A percentile compares a stretch with the other conserved stretches of the same genome.
Evolutionary conservation across 2,888 invertebrate species (phyloP).

Genomic region (Drosophila melanosoma): DNA sequence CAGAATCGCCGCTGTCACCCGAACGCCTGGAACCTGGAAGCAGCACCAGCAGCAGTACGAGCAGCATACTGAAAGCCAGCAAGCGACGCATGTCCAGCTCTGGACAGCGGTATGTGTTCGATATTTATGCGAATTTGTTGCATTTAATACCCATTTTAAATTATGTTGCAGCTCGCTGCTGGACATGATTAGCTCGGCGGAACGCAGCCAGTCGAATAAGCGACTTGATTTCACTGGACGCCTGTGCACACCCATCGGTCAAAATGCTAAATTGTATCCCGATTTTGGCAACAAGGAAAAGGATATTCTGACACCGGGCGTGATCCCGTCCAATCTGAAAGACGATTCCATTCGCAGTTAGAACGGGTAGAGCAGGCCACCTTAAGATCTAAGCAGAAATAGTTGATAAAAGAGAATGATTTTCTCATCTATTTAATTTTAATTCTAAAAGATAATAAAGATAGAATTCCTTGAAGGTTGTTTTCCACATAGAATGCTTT

Average conservation of each 20-base stretch:
- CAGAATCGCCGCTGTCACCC: slow-evolving; percentile 94
- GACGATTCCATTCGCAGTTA: slow-evolving; percentile 73
- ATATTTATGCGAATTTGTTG: background rate
- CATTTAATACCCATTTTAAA: background rate
- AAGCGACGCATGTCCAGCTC: slow-evolving; percentile 77
- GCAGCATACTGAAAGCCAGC: slow-evolving; percentile 66
- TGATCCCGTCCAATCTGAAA: slow-evolving; percentile 58
- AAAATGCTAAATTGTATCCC: slow-evolving; percentile 90
- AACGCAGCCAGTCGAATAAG: slow-evolving; percentile 85
- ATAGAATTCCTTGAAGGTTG: too few species aligned
- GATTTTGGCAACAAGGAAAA: slow-evolving; percentile 86
- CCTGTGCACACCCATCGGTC: slow-evolving; percentile 88
- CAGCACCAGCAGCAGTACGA: slow-evolving; percentile 44
- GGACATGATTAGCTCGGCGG: slow-evolving; percentile 86
- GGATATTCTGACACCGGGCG: slow-evolving; percentile 46
- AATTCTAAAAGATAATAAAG: background rate
- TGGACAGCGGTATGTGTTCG: slow-evolving; percentile 71
- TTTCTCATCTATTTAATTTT: background rate
- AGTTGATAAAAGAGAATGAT: background rate
- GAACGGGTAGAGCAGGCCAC: background rate
- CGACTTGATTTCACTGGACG: slow-evolving; percentile 88
- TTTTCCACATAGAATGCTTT: slow-evolving; percentile 1
- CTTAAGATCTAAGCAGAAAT: background rate
- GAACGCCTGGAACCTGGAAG: slow-evolving; percentile 86
- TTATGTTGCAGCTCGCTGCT: slow-evolving; percentile 85